phyloP scores from a whole-genome alignment of 2,113 vertebrate species.

The Tyrannus savana region DNA sequence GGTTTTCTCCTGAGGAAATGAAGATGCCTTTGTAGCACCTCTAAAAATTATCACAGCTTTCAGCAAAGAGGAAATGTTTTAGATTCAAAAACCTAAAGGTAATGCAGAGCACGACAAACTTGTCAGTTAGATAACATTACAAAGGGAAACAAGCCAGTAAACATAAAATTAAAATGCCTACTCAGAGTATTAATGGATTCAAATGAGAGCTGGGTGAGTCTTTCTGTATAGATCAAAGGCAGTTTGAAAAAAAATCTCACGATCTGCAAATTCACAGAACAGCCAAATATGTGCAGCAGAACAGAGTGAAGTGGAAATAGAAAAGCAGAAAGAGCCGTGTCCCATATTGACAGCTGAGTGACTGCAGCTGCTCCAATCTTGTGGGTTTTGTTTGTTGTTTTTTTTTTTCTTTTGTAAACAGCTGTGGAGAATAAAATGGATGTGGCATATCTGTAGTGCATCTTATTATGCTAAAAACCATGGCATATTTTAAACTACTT shows the following conservation, averaged over 20 bases:
- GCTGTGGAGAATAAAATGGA: slow-evolving; percentile 43
- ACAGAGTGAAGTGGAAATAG: slow-evolving; percentile 25
- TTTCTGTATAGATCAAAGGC: slow-evolving; percentile 53
- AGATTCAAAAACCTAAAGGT: slow-evolving; percentile 19
- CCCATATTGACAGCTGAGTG: slow-evolving; percentile 46
- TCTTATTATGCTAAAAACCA: slow-evolving; percentile 9
- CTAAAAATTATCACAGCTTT: background rate
- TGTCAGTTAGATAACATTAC: slow-evolving; percentile 35
- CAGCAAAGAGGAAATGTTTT: slow-evolving; percentile 21
- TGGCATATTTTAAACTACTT: slow-evolving; percentile 5
- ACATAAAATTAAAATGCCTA: slow-evolving; percentile 47
- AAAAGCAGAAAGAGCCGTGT: slow-evolving; percentile 37
- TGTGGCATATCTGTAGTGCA: slow-evolving; percentile 30
- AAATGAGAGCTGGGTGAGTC: slow-evolving; percentile 18
- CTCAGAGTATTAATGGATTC: slow-evolving; percentile 49
- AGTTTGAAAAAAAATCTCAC: background rate
- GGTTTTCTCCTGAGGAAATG: background rate
- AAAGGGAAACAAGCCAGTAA: slow-evolving; percentile 41
- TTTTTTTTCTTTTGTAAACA: slow-evolving; percentile 41
- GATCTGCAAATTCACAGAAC: slow-evolving; percentile 45
- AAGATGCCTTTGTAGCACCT: background rate
- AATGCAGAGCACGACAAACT: background rate
- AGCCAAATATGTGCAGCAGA: slow-evolving; percentile 22
- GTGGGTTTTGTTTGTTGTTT: background rate
- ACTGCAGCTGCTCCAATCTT: slow-evolving; percentile 43